phyloP scores from a whole-genome alignment of 2,797 vertebrate genomes.

The Netta rufina region DNA sequence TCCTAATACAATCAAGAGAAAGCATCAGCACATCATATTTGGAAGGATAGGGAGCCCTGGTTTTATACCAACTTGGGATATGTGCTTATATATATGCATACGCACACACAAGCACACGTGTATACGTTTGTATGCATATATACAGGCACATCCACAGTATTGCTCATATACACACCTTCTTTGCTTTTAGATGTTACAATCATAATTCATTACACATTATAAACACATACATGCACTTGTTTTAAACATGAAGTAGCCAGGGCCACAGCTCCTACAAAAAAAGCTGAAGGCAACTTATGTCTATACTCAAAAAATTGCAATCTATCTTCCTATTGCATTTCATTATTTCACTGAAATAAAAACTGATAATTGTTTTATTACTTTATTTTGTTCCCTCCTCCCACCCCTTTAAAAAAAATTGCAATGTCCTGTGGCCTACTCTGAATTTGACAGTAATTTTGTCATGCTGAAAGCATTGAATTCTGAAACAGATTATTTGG shows the following conservation, averaged over 20 bases:
- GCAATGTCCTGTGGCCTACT: background rate
- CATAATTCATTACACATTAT: background rate
- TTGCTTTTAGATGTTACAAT: background rate
- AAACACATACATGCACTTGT: background rate
- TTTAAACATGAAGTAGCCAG: background rate
- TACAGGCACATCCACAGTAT: rapidly evolving
- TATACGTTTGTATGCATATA: background rate
- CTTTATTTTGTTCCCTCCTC: background rate
- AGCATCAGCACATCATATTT: background rate
- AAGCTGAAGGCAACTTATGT: background rate
- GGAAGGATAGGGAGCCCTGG: background rate
- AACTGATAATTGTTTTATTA: background rate
- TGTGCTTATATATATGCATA: background rate
- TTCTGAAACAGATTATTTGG: background rate
- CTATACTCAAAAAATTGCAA: background rate
- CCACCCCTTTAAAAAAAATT: background rate
- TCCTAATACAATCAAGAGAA: background rate
- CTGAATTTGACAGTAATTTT: background rate
- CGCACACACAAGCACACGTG: background rate
- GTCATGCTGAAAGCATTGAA: background rate
- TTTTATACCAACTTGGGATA: background rate
- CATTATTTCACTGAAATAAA: background rate
- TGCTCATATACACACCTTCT: background rate
- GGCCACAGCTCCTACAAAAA: background rate
- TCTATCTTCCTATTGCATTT: background rate